These are phyloP conservation scores for Oreotrochilus melanogaster DNA, from an alignment of 2,113 vertebrate species.

Conservation along the genomic window DNA sequence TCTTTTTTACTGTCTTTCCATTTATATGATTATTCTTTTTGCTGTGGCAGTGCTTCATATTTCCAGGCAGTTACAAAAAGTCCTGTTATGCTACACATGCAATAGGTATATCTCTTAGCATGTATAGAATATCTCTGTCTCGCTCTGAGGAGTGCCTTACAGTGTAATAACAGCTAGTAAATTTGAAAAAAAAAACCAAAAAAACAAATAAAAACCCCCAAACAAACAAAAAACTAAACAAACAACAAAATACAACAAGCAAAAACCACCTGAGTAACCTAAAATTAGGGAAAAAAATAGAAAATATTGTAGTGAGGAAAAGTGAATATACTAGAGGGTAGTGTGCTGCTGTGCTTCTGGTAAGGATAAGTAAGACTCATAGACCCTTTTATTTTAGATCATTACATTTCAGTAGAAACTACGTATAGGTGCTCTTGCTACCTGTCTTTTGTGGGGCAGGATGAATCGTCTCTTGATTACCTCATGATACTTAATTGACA, in stretches of 20 bases:
- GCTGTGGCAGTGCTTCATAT: not conserved
- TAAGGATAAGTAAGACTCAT: not conserved
- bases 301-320: not conserved
- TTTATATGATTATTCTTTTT: not conserved
- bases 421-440: not conserved
- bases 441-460: not conserved
- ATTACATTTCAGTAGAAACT: not conserved
- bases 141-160: not conserved
- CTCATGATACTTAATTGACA: not conserved
- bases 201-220: too few relatives aligned
- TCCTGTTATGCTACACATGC: not conserved
- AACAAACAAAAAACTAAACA: too few relatives aligned
- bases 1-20: not conserved
- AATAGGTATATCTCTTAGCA: not conserved
- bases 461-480: not conserved
- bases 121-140: not conserved
- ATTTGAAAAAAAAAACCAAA: not conserved
- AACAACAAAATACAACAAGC: too few relatives aligned
- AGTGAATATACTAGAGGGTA: not conserved
- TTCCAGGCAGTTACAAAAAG: not conserved
- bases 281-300: not conserved
- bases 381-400: not conserved
- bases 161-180: not conserved
- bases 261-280: not conserved
- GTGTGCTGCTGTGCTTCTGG: not conserved